Conservation (phyloP, 2,113 vertebrate species). For the Oncorhynchus tshawytscha region DNA sequence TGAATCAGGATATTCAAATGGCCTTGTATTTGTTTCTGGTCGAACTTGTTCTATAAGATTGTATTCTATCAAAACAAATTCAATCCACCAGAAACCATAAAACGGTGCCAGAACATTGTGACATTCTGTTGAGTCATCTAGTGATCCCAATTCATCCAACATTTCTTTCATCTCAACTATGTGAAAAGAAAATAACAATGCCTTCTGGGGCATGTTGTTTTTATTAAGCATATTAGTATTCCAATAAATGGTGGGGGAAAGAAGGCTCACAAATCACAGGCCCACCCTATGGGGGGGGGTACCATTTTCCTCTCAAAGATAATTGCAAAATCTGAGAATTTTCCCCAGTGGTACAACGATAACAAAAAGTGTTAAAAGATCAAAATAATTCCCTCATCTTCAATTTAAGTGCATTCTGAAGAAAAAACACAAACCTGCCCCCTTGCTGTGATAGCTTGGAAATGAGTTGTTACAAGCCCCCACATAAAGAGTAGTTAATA, state of each 20-base stretch:
- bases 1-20: no score
- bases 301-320: slow-evolving; percentile 4
- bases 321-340: slow-evolving; percentile 13
- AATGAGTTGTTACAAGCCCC: slow-evolving; percentile 38
- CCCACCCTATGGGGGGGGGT: slow-evolving; percentile 41
- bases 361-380: slow-evolving; percentile 20
- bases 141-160: neutral
- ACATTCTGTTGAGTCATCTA: slow-evolving; percentile 16
- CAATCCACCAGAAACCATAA: no score
- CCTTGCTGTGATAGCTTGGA: slow-evolving; percentile 13
- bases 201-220: slow-evolving; percentile 13
- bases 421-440: slow-evolving; percentile 12
- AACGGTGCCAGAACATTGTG: neutral
- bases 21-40: no score
- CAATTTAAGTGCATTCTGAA: slow-evolving; percentile 11
- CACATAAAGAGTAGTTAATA: slow-evolving; percentile 62
- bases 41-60: no score
- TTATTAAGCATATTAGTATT: slow-evolving; percentile 22
- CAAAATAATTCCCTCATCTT: slow-evolving; percentile 4
- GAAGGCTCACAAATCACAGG: slow-evolving; percentile 28
- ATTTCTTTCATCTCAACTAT: slow-evolving; percentile 32
- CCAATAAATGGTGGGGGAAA: slow-evolving; percentile 14
- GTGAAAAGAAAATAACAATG: slow-evolving; percentile 36
- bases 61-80: neutral
- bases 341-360: slow-evolving; percentile 1